Conservation (phyloP, 2,888 invertebrate genomes). For the Oxyscelio sp. region DNA sequence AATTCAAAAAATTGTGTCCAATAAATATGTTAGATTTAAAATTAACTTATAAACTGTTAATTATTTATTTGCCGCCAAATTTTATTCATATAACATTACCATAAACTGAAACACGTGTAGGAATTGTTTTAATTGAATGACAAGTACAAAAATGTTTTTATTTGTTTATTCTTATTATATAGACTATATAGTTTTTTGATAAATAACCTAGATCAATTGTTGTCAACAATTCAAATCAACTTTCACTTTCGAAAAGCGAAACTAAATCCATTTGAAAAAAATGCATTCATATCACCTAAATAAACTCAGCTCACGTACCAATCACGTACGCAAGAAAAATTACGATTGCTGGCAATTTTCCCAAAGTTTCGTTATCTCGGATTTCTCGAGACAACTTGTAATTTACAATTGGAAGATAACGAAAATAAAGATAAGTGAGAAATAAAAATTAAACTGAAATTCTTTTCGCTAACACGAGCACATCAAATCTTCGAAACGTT, state of each 20-base stretch:
- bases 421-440: slow-evolving; percentile 20
- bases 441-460: too few relatives aligned
- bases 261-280: not conserved
- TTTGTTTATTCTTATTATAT: not conserved
- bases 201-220: not conserved
- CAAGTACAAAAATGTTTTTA: not conserved
- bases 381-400: slow-evolving; percentile 2
- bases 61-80: too few relatives aligned
- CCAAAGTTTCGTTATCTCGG: slow-evolving; percentile 1
- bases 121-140: too few relatives aligned
- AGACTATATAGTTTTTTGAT: not conserved
- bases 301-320: not conserved
- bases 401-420: slow-evolving; percentile 28
- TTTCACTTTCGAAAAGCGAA: not conserved
- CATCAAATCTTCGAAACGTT: too few relatives aligned
- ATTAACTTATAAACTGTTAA: too few relatives aligned
- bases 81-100: too few relatives aligned
- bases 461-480: too few relatives aligned
- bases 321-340: not conserved
- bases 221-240: not conserved
- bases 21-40: too few relatives aligned
- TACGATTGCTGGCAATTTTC: not conserved
- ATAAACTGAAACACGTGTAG: too few relatives aligned
- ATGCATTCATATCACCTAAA: not conserved
- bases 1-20: too few relatives aligned